Evolutionary conservation across 2,113 vertebrate species (phyloP), one percentile per base, ranked within the genome.

Genomic region (Solea solea): DNA sequence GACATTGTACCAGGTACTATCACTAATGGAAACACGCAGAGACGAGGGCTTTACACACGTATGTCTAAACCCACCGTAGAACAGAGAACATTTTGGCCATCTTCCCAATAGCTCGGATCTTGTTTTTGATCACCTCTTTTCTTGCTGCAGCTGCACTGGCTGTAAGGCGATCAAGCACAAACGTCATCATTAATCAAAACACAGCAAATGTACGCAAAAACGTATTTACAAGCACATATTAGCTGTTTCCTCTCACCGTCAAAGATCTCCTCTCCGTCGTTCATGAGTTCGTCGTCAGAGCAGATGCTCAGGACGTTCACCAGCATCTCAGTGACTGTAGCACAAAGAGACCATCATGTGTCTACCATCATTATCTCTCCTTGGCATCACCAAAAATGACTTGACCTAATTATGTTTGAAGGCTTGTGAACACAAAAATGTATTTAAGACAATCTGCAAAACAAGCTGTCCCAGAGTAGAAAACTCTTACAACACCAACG

Each of bases 81-180:
- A 95, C 94, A 42, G 93, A 94, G 90, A 95, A 94, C 93, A 95
- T 94, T 80, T 94, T 93, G 27, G 94, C 94, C 94, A 95, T 95
- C 90, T 95, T 95, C 70, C 94, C 94, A 0, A 95, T 95, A 69
- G 94, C 94, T 63, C 94, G 86, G 55, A 95, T 95, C 86, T 95
- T 95, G 85, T 95, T 94, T 78, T 91, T 93, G 88, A 95, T 95
- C 74, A 95, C 94, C 63, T 95, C 94, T 84, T 95, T 95, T 78
- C 94, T 93, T 3, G 94, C 94, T 42, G 94, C 94, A n/a, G 94
- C 94, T 75, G 93, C 92, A 48, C 92, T 94, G 52, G 93, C 94
- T 95, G 70, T n/a, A 64, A 76, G 39, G 44, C 45, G 65, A 10
- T 27, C 28, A 46, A 64, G 28, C 7, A 70, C 10, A 66, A 61